These are phyloP conservation scores for Ganaspis brasiliensis DNA, from an alignment of 2,888 invertebrate genomes.

Conservation along the genomic window DNA sequence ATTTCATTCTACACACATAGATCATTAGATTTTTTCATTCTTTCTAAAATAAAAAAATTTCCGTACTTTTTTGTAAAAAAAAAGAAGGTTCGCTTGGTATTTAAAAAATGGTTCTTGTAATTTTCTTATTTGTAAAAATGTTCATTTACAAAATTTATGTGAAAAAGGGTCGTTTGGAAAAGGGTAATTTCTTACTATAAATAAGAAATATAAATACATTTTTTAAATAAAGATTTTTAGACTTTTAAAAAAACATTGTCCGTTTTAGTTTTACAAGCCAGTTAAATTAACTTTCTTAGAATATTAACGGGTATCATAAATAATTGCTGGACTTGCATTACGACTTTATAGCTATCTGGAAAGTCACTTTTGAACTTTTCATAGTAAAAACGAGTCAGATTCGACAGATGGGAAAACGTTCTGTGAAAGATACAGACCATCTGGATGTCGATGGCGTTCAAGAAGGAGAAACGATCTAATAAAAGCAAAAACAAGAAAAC, in stretches of 20 bases:
- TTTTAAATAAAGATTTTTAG: too few species aligned
- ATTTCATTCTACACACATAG: background rate
- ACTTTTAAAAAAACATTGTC: too few species aligned
- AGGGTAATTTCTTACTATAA: too few species aligned
- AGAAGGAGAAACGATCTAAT: slow-evolving; percentile 15
- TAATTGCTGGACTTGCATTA: background rate
- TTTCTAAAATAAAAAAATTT: background rate
- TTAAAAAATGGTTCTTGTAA: too few species aligned
- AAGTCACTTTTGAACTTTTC: slow-evolving; percentile 15
- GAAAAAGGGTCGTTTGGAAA: too few species aligned
- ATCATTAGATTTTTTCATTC: slow-evolving; percentile 12
- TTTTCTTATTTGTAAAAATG: too few species aligned
- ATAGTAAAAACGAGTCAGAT: slow-evolving; percentile 24
- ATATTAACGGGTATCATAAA: background rate
- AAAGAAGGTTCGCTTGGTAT: too few species aligned
- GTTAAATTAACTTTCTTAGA: too few species aligned
- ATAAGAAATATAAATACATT: too few species aligned
- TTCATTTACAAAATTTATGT: too few species aligned
- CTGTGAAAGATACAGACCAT: slow-evolving; percentile 17
- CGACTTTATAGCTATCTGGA: background rate
- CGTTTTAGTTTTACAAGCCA: too few species aligned
- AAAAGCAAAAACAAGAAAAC: slow-evolving; percentile 20
- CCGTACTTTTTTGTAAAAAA: too few species aligned
- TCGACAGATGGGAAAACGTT: slow-evolving; percentile 37
- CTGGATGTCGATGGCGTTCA: slow-evolving; percentile 22